Evolutionary conservation across 2,113 vertebrate genomes (phyloP).

Genomic region (Atherinomorus stipes): DNA sequence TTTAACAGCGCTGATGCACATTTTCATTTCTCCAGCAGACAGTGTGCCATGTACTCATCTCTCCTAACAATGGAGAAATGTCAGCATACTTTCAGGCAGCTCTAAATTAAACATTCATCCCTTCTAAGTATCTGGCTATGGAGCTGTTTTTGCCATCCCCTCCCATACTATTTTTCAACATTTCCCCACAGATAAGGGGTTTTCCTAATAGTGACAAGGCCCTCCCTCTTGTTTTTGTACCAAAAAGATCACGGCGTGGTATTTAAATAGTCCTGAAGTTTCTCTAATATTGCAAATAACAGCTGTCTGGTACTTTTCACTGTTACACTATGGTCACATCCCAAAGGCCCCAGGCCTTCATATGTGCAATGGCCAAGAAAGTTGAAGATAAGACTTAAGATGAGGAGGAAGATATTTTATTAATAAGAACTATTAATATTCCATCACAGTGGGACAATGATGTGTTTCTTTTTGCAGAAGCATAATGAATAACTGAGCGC

Average conservation of each 20-base stretch:
- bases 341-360: conserved; percentile 49
- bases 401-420: conserved; percentile 80
- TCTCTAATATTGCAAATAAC: conserved; percentile 41
- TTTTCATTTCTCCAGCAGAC: conserved; percentile 74
- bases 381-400: conserved; percentile 67
- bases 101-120: conserved; percentile 80
- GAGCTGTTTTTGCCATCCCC: conserved; percentile 43
- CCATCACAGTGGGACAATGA: conserved; percentile 79
- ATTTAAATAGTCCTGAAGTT: conserved; percentile 13
- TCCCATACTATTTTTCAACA: conserved; percentile 51
- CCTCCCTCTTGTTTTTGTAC: conserved; percentile 19
- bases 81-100: conserved; percentile 77
- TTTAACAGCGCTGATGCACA: conserved; percentile 77
- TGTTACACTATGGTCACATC: conserved; percentile 32
- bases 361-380: conserved; percentile 65
- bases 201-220: conserved; percentile 33
- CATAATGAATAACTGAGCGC: conserved; percentile 85
- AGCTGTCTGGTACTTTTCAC: conserved; percentile 37
- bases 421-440: conserved; percentile 85
- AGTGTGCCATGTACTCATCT: conserved; percentile 74
- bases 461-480: conserved; percentile 82
- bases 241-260: conserved; percentile 28
- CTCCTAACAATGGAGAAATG: conserved; percentile 79
- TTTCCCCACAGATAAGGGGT: conserved; percentile 49
- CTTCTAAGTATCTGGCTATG: conserved; percentile 69